phyloP scores from a whole-genome alignment of 1,140 invertebrate genomes.

The Prorops nasuta region DNA sequence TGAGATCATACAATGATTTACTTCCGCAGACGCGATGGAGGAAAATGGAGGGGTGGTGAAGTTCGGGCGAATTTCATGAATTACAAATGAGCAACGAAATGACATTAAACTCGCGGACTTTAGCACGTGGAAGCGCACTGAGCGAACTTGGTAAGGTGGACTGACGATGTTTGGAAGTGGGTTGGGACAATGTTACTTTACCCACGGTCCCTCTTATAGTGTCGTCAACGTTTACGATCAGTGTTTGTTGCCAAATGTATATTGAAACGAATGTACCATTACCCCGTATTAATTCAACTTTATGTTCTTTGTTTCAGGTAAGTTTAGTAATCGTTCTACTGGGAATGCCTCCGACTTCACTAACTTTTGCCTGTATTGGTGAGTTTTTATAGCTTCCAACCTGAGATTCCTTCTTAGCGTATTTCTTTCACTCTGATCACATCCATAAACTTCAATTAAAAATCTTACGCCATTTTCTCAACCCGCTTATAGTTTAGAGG shows the following conservation, averaged over 20 bases:
- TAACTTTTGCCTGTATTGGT: slow-evolving; percentile 4
- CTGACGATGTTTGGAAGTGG: slow-evolving; percentile 3
- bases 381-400: slow-evolving; percentile 7
- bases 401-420: too few species aligned
- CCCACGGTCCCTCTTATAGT: too few species aligned
- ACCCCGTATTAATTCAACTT: slow-evolving; percentile 19
- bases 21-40: slow-evolving; percentile 19
- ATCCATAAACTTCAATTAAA: too few species aligned
- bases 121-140: slow-evolving; percentile 23
- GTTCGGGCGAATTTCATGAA: slow-evolving; percentile 37
- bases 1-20: slow-evolving; percentile 33
- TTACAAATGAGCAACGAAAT: slow-evolving; percentile 38
- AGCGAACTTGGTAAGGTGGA: slow-evolving; percentile 22
- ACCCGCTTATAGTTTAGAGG: too few species aligned
- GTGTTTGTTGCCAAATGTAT: slow-evolving; percentile 13
- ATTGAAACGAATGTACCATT: slow-evolving; percentile 21
- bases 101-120: slow-evolving; percentile 34
- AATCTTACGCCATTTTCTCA: too few species aligned
- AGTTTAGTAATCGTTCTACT: slow-evolving; percentile 19
- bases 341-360: not conserved
- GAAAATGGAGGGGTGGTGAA: slow-evolving; percentile 20
- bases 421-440: too few species aligned
- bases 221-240: slow-evolving; percentile 17
- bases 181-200: not conserved
- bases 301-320: slow-evolving; percentile 35